These are phyloP conservation scores for Pentamera pediparva DNA, from an alignment of 53 echinoderm and acorn worm genomes.

Conservation along the genomic window DNA sequence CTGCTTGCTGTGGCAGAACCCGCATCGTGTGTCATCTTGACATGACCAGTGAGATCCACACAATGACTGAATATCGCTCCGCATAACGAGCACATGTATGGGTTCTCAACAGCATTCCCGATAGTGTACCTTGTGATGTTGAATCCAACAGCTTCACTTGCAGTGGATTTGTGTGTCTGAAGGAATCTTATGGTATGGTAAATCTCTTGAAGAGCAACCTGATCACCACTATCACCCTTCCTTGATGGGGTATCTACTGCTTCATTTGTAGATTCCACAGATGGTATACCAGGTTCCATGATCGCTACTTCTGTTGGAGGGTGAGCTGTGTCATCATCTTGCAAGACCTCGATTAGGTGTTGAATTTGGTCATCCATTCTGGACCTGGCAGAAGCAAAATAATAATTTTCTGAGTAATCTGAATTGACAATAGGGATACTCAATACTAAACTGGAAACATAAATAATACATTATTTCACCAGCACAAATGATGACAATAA, in stretches of 20 bases:
- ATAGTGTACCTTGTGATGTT: constrained; percentile 1
- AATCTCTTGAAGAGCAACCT: not conserved
- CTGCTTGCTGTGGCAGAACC: not conserved
- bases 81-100: constrained; percentile 22
- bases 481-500: too few relatives aligned
- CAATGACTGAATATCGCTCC: not conserved
- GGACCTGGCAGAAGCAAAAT: not conserved
- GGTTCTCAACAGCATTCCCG: not conserved
- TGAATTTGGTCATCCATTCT: not conserved
- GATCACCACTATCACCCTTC: not conserved
- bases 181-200: not conserved
- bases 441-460: too few relatives aligned
- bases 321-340: too few relatives aligned
- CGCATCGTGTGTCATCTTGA: not conserved
- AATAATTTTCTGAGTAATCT: not conserved
- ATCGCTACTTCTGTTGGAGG: too few relatives aligned
- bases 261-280: too few relatives aligned
- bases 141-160: not conserved
- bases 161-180: not conserved
- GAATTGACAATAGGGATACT: too few relatives aligned
- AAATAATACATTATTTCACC: too few relatives aligned
- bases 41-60: constrained; percentile 8
- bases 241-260: not conserved
- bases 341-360: not conserved
- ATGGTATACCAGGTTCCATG: too few relatives aligned